Evolutionary conservation across 2,113 vertebrate genomes (phyloP), one percentile per base, ranked within the genome.

Genomic region (Eulemur rufifrons): DNA sequence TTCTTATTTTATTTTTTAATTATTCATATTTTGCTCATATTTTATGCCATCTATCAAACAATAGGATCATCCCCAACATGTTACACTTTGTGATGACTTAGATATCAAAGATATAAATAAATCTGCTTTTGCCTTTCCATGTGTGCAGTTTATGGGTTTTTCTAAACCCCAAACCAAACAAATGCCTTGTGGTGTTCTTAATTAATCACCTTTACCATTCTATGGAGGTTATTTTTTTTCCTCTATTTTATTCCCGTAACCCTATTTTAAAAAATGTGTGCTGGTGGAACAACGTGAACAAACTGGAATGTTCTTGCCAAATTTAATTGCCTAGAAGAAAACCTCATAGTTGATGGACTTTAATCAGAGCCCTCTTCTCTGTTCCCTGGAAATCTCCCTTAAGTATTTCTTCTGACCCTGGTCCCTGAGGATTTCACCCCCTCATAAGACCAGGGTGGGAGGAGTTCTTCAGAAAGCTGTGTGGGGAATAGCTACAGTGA

Each of bases 401-500:
- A 13, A 18, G 20, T n/a, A 27, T 12, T 91, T 61, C 45, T 89
- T 54, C 54, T 63, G 54, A 29, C 80, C 32, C 56, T 0, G 54
- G 66, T 68, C 85, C 18, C 76, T 54, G 54, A 47, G 42, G 87
- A 5, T 29, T 77, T 89, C 29, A 45, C n/a, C 32, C 80, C 27
- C 39, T 71, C 25, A 0, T 7, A 4, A 68, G 91, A 82, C 61
- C 76, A 83, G 32, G 8, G n/a, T 88, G 54, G 83, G 64, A 88
- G 52, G 5, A 37, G 23, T 64, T 95, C 71, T 96, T 86, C 82
- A 42, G 95, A 94, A 95, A 92, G 63, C 34, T 66, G 88, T 59
- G 12, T 34, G 39, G 85, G 59, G 73, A 92, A 74, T 15, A 76
- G 69, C 54, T 59, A 52, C 15, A 74, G 56, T 39, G 82, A 81